A percentile compares a stretch with the other conserved stretches of the same genome.
Conservation (phyloP, 2,113 vertebrate species). For the Trachemys scripta region DNA sequence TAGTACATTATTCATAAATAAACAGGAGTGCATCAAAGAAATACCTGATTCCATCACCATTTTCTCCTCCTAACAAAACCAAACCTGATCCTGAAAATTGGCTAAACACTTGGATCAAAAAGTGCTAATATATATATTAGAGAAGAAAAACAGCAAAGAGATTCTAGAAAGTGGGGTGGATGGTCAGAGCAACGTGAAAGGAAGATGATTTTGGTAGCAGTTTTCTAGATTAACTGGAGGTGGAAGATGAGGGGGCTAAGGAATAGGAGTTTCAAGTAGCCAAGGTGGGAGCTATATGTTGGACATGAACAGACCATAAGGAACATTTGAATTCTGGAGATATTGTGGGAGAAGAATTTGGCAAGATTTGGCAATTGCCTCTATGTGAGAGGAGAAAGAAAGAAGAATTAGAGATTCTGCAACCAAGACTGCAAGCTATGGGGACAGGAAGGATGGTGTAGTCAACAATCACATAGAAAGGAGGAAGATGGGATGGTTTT, state of each 20-base stretch:
- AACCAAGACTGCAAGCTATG: not conserved
- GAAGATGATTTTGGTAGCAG: not conserved
- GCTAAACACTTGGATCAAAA: not conserved
- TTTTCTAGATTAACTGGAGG: not conserved
- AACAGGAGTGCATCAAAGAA: not conserved
- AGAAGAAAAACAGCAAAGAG: not conserved
- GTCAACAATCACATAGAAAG: not conserved
- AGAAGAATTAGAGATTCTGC: not conserved
- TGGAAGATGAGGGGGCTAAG: not conserved
- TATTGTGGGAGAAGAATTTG: not conserved
- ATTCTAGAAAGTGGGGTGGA: not conserved
- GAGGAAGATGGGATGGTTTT: accelerated
- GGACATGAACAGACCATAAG: not conserved
- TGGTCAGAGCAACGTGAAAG: not conserved
- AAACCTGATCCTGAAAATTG: not conserved
- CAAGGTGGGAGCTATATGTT: not conserved
- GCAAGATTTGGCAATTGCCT: not conserved
- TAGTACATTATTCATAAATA: not conserved
- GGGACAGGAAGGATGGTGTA: not conserved
- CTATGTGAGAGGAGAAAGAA: not conserved
- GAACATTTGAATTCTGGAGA: not conserved
- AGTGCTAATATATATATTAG: not conserved
- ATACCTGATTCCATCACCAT: not conserved
- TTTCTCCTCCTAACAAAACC: not conserved
- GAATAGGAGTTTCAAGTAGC: not conserved